Base-by-base conservation (phyloP, 2,113 vertebrate genomes). In the Mesembrinibis cayennensis region DNA sequence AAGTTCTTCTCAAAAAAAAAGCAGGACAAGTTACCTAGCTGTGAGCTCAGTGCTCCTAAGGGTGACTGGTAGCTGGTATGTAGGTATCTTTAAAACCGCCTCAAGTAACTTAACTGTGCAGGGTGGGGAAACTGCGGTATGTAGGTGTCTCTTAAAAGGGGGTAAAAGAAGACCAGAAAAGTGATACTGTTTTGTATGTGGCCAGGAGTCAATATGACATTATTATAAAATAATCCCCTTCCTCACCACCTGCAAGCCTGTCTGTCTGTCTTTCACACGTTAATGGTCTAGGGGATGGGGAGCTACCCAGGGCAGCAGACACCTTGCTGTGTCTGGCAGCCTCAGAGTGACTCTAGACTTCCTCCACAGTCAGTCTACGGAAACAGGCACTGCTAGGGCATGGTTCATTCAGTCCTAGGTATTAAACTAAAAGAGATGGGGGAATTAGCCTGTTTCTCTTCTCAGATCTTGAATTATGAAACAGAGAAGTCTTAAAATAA, bases 181-280 rank as follows among this genome's bases (percentile, higher is more conserved):
- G n/a, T 3, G 9, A 49, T 2, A 44, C n/a, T 44, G 8, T 32
- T 66, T 16, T 42, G 13, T 45, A 10, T 0, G 0, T 50, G 16
- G 36, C 16, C 5, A 23, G 49, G 19, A 62, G 12, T 62, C 36
- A 45, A 18, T 36, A 11, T 6, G 45, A 32, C 6, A 7, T 18
- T n/a, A 20, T 23, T 56, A 21, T 16, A 52, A 83, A 53, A 56
- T 20, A 82, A 42, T 7, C 20, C 16, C 11, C 45, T 44, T 55
- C 42, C 42, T 26, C 4, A 13, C 38, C n/a, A 58, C 7, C 42
- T 50, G 47, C 45, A 77, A 66, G 27, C 8, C n/a, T 42, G 14
- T 13, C 38, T 82, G 32, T 21, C 14, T 82, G 27, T 55, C 55
- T 58, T 19, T 12, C 17, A 9, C 3, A 6, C 21, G 16, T 56